These are phyloP conservation scores for Caenorhabditis tropicalis DNA, from an alignment of 1,140 invertebrate species.

Conservation along the genomic window DNA sequence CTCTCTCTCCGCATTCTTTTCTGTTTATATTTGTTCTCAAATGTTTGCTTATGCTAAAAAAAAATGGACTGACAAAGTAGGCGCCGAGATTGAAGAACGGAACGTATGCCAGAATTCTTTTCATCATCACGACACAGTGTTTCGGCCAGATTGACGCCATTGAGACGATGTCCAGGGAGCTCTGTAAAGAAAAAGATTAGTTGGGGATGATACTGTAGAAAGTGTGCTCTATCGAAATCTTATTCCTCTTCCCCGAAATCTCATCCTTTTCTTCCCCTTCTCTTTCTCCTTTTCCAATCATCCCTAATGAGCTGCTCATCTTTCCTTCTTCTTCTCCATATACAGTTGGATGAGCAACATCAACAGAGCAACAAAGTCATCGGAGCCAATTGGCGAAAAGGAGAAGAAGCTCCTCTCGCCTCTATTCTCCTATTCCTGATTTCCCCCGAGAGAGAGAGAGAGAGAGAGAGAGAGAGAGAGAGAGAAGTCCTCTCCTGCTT, in stretches of 20 bases:
- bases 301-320: slow-evolving; percentile 34
- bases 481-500: not conserved
- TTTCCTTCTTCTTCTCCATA: not conserved
- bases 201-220: no score
- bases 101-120: slow-evolving; percentile 52
- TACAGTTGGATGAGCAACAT: slow-evolving; percentile 28
- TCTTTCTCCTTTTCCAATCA: not conserved
- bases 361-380: not conserved
- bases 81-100: slow-evolving; percentile 56
- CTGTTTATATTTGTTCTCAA: not conserved
- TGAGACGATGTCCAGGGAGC: slow-evolving; percentile 54
- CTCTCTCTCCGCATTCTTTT: not conserved
- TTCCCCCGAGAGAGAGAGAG: slow-evolving; percentile 1
- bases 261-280: not conserved
- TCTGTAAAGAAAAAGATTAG: slow-evolving; percentile 40
- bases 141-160: slow-evolving; percentile 58
- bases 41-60: not conserved
- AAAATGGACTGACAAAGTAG: slow-evolving; percentile 42
- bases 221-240: no score
- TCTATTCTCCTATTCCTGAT: not conserved
- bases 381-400: slow-evolving; percentile 18
- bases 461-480: not conserved
- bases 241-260: not conserved
- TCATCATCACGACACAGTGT: slow-evolving; percentile 60
- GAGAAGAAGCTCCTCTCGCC: not conserved